phyloP scores from a whole-genome alignment of 35 echinoderm and acorn worm genomes.

The Anneissia japonica region DNA sequence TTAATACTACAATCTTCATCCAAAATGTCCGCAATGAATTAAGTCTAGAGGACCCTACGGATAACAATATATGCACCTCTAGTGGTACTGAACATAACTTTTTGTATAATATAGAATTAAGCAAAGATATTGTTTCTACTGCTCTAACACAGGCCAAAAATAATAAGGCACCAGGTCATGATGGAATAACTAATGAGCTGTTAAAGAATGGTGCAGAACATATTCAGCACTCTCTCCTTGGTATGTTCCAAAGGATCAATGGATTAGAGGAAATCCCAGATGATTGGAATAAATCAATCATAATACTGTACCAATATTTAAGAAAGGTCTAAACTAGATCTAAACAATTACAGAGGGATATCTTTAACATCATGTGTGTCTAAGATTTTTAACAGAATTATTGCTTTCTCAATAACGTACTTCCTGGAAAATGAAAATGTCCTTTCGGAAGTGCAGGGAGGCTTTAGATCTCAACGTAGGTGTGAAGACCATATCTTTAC shows the following conservation, averaged over 20 bases:
- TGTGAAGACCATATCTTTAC: neutral
- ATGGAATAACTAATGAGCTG: neutral
- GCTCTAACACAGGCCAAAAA: neutral
- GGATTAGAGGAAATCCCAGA: neutral
- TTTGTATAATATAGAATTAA: neutral
- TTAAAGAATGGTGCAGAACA: neutral
- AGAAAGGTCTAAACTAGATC: neutral
- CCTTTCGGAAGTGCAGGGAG: neutral
- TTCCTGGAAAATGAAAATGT: neutral
- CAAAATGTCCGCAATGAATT: neutral
- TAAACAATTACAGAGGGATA: constrained; percentile 18
- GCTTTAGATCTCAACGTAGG: neutral
- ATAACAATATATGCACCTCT: neutral
- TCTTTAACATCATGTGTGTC: neutral
- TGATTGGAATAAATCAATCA: neutral
- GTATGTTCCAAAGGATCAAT: neutral
- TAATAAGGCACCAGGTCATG: constrained; percentile 2
- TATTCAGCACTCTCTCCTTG: neutral
- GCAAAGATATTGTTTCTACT: neutral
- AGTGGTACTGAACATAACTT: neutral
- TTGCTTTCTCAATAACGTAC: neutral
- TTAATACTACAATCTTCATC: neutral
- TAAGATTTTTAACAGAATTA: neutral
- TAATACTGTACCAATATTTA: constrained; percentile 1
- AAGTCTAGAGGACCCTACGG: neutral